A percentile compares a stretch with the other conserved stretches of the same genome.
Evolutionary conservation across 2,888 invertebrate species (phyloP).

Genomic region (Ferdinandea cuprea): DNA sequence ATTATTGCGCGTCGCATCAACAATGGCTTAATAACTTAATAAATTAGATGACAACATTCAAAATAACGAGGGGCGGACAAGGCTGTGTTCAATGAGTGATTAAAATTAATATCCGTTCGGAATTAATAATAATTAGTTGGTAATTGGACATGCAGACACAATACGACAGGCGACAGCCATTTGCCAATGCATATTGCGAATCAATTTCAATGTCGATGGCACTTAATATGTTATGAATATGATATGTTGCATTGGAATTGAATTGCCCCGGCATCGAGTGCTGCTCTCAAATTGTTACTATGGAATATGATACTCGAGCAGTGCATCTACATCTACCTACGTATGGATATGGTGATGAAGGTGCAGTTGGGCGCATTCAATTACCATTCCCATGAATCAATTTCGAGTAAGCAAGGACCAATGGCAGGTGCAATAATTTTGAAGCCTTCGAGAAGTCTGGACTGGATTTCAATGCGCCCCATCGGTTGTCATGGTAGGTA

Average conservation of each 20-base stretch:
- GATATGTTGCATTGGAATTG: slow-evolving; percentile 44
- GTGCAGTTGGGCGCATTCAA: neutral
- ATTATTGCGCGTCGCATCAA: slow-evolving; percentile 50
- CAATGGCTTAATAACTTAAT: slow-evolving; percentile 73
- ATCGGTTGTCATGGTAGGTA: too few relatives aligned
- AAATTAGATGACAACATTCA: slow-evolving; percentile 65
- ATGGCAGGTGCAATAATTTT: too few relatives aligned
- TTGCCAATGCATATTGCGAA: slow-evolving; percentile 43
- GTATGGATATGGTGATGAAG: neutral
- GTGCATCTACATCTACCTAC: too few relatives aligned
- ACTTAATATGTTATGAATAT: slow-evolving; percentile 41
- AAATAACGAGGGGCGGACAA: slow-evolving; percentile 9
- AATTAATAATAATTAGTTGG: slow-evolving; percentile 73
- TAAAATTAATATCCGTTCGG: slow-evolving; percentile 73
- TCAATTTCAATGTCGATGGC: slow-evolving; percentile 39
- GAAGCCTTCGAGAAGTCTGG: too few relatives aligned
- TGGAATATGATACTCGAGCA: neutral
- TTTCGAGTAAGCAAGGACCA: too few relatives aligned
- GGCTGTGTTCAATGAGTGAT: slow-evolving; percentile 65
- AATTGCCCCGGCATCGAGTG: neutral
- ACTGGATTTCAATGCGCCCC: too few relatives aligned
- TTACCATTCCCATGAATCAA: too few relatives aligned
- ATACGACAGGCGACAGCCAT: slow-evolving; percentile 45
- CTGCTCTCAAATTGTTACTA: slow-evolving; percentile 1
- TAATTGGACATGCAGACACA: slow-evolving; percentile 73